phyloP scores from a whole-genome alignment of 2,797 vertebrate species.

The Myotis planiceps region DNA sequence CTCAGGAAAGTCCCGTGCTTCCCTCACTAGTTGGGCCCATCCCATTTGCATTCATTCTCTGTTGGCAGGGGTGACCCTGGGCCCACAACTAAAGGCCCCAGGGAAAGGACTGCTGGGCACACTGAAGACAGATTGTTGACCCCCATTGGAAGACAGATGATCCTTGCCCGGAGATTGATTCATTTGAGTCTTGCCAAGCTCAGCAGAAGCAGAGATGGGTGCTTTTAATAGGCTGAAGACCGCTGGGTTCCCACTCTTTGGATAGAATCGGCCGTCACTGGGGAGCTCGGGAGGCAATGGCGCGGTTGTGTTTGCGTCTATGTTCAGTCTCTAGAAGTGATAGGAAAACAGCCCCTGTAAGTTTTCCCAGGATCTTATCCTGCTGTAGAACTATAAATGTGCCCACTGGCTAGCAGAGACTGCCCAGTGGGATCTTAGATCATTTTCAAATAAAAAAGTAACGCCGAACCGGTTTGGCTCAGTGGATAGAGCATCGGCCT shows the following conservation, averaged over 20 bases:
- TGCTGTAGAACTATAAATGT: not conserved
- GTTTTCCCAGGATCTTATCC: not conserved
- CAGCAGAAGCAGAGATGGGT: not conserved
- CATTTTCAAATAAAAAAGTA: not conserved
- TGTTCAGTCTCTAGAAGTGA: not conserved
- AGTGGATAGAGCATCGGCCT: no score
- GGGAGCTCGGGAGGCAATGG: not conserved
- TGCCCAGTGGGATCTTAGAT: not conserved
- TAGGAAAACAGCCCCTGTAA: not conserved
- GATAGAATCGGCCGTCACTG: no score
- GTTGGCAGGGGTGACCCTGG: not conserved
- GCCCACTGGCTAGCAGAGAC: not conserved
- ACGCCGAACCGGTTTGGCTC: no score
- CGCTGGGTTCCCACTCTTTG: not conserved
- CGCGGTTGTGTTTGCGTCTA: not conserved
- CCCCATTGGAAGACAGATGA: not conserved
- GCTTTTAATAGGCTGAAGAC: not conserved
- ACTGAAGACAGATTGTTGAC: not conserved
- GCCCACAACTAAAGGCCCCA: not conserved
- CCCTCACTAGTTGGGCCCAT: not conserved
- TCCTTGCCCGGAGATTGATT: not conserved
- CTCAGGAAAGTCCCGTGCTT: not conserved
- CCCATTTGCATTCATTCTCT: not conserved
- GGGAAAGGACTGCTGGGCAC: not conserved
- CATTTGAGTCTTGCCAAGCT: not conserved